Conservation (phyloP, 2,113 vertebrate genomes). For the human (Homo sapiens) region GRCh38 chr2:29649501-29650000, state of each 20-base stretch:
- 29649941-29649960: neutral
- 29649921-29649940: conserved; percentile 31
- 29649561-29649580: neutral
- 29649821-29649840: neutral
- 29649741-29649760: neutral
- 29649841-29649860: neutral
- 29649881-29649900: neutral
- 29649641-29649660: neutral
- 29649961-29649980: neutral
- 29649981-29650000: neutral
- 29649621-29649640: neutral
- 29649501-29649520: neutral
- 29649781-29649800: neutral
- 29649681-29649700: neutral
- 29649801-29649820: neutral
- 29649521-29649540: neutral
- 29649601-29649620: neutral
- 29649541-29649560: neutral
- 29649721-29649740: neutral
- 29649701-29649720: neutral
- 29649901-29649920: neutral
- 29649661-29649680: neutral
- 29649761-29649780: neutral
- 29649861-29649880: neutral
- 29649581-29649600: neutral